These are phyloP conservation scores for Eupleurogrammus muticus DNA, from an alignment of 2,797 vertebrate genomes.

Conservation along the genomic window DNA sequence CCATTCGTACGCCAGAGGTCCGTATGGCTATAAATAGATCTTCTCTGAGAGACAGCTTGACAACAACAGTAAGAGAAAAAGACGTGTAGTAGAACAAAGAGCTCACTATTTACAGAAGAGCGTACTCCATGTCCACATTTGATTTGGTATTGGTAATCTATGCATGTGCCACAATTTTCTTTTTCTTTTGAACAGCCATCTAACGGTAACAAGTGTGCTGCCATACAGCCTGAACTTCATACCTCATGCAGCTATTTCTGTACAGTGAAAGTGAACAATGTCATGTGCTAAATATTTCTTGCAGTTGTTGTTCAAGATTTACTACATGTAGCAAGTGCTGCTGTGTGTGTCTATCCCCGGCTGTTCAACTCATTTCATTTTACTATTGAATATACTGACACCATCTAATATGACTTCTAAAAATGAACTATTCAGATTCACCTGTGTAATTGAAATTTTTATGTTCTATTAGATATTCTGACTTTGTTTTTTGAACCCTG, in stretches of 20 bases:
- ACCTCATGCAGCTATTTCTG: conserved; percentile 44
- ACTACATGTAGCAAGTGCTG: conserved; percentile 12
- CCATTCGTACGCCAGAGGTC: conserved; percentile 63
- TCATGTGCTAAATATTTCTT: conserved; percentile 50
- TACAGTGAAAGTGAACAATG: conserved; percentile 33
- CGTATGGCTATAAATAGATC: conserved; percentile 73
- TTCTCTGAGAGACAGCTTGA: conserved; percentile 29
- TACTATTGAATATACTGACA: neutral
- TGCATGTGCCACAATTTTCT: neutral
- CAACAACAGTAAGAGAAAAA: conserved; percentile 44
- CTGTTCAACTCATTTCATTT: conserved; percentile 22
- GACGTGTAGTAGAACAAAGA: conserved; percentile 19
- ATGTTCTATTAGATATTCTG: neutral
- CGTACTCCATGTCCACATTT: neutral
- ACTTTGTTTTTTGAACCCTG: neutral
- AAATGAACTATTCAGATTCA: neutral
- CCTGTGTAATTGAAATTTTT: neutral
- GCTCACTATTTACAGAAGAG: conserved; percentile 19
- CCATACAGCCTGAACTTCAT: neutral
- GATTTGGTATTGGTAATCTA: conserved; percentile 1
- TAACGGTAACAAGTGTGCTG: neutral
- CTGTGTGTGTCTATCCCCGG: conserved; percentile 17
- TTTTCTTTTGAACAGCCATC: no score
- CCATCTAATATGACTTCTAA: neutral
- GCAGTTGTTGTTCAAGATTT: conserved; percentile 43